Conservation (phyloP, 2,113 vertebrate species). For the Megaceryle maxima region DNA sequence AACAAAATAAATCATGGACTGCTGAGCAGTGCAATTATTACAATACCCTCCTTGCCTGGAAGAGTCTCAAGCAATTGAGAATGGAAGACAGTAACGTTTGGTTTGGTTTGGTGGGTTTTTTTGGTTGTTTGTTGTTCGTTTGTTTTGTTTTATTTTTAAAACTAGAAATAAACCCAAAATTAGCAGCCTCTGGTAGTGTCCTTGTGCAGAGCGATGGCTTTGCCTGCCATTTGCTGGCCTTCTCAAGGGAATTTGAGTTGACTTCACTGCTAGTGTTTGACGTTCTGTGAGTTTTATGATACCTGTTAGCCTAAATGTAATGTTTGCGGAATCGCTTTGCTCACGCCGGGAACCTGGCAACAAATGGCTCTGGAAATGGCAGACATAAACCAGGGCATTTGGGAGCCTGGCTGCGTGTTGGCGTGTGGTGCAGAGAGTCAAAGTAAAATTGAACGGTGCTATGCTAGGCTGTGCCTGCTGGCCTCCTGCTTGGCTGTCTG, state of each 20-base stretch:
- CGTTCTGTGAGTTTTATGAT: background rate
- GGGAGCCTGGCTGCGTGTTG: background rate
- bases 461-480: background rate
- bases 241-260: slow-evolving; percentile 15
- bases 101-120: background rate
- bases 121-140: background rate
- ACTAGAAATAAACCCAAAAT: background rate
- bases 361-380: slow-evolving; percentile 30
- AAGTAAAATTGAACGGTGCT: rapidly evolving
- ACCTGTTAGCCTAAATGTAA: slow-evolving; percentile 22
- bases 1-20: background rate
- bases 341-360: slow-evolving; percentile 11
- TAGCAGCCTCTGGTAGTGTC: background rate
- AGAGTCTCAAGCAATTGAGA: background rate
- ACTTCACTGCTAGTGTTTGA: background rate
- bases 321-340: slow-evolving; percentile 16
- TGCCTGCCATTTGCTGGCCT: background rate
- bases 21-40: slow-evolving; percentile 1
- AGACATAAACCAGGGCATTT: background rate
- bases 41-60: background rate
- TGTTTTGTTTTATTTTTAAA: background rate
- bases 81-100: slow-evolving; percentile 28
- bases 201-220: background rate
- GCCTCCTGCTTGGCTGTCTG: background rate
- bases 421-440: background rate